phyloP scores from a whole-genome alignment of 2,888 invertebrate genomes.

The Limnephilus rhombicus region DNA sequence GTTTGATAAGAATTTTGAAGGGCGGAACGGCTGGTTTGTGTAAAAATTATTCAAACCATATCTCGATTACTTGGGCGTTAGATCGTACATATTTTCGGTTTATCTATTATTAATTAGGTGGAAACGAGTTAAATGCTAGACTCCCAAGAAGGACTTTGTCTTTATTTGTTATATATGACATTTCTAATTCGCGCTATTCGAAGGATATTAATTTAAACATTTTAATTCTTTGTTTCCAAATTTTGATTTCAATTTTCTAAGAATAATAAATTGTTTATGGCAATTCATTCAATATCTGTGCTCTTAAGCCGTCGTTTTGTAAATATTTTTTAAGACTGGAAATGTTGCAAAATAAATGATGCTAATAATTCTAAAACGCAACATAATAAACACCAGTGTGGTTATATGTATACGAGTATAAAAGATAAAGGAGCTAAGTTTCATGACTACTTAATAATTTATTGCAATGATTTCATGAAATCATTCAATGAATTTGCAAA shows the following conservation, averaged over 20 bases:
- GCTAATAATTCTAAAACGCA: neutral
- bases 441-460: too few relatives aligned
- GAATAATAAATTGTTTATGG: neutral
- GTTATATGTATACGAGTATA: too few relatives aligned
- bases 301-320: neutral
- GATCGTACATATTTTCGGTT: neutral
- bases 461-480: too few relatives aligned
- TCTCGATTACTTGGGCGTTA: neutral
- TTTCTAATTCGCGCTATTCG: neutral
- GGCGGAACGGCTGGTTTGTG: neutral
- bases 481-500: too few relatives aligned
- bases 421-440: too few relatives aligned
- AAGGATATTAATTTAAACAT: neutral
- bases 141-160: neutral
- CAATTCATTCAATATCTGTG: neutral
- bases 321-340: too few relatives aligned
- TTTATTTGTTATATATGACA: neutral
- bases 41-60: too few relatives aligned
- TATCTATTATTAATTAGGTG: neutral
- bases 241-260: neutral
- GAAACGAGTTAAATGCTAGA: neutral
- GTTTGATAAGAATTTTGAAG: neutral
- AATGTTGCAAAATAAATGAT: neutral
- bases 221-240: neutral
- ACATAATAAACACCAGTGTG: neutral